phyloP scores from a whole-genome alignment of 64 coral and sea anemone species.

The Montipora efflorescens region DNA sequence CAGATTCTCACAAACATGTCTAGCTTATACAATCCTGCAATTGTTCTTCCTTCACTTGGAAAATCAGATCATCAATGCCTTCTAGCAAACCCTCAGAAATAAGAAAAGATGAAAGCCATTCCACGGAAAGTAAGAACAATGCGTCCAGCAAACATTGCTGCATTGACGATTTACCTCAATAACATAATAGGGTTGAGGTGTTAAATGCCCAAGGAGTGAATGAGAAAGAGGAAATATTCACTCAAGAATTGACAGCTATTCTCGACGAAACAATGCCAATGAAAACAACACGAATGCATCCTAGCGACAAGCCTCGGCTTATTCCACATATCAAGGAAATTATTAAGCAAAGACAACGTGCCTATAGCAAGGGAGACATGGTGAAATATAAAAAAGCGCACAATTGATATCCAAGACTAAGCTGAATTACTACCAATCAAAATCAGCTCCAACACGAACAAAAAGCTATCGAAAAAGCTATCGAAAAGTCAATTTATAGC shows the following conservation, averaged over 20 bases:
- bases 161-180: constrained; percentile 21
- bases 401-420: constrained; percentile 33
- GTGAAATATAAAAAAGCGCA: constrained; percentile 23
- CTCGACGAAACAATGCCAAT: constrained; percentile 13
- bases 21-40: too few relatives aligned
- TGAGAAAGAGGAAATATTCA: constrained; percentile 8
- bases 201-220: neutral
- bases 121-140: neutral
- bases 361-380: constrained; percentile 9
- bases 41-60: too few relatives aligned
- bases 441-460: neutral
- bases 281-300: too few relatives aligned
- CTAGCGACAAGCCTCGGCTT: too few relatives aligned
- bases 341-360: constrained; percentile 37
- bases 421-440: constrained; percentile 1
- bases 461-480: constrained; percentile 15
- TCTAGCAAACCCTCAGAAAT: neutral
- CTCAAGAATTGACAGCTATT: constrained; percentile 1
- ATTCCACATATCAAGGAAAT: too few relatives aligned
- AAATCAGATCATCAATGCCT: too few relatives aligned
- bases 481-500: neutral
- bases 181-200: neutral
- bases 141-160: constrained; percentile 32
- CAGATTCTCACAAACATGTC: too few relatives aligned
- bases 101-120: constrained; percentile 15